Conservation (phyloP, 2,113 vertebrate species). For the Eptesicus fuscus region DNA sequence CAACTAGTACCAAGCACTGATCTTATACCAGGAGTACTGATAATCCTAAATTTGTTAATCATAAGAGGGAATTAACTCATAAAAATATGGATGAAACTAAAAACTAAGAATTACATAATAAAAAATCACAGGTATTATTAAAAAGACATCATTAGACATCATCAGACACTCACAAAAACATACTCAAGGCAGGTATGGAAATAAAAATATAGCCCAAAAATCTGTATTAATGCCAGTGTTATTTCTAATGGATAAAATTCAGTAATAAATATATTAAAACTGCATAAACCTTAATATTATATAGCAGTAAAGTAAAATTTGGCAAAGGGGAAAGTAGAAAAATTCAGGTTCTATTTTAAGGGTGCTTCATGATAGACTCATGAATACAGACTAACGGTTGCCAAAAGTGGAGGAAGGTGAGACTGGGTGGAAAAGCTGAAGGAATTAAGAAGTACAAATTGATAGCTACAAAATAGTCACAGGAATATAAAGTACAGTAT, state of each 20-base stretch:
- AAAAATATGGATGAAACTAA: conserved; percentile 1
- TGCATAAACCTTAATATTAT: conserved; percentile 23
- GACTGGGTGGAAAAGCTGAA: neutral
- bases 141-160: neutral
- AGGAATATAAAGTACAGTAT: neutral
- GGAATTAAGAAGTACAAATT: neutral
- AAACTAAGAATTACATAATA: neutral
- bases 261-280: neutral
- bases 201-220: neutral
- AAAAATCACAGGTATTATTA: neutral
- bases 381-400: neutral
- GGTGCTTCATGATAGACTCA: neutral
- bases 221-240: neutral
- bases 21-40: neutral
- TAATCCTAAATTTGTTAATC: neutral
- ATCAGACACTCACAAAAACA: too few relatives aligned
- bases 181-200: too few relatives aligned
- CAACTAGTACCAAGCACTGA: conserved; percentile 1
- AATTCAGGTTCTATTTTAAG: conserved; percentile 14
- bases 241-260: conserved; percentile 23
- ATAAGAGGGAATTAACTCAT: conserved; percentile 34
- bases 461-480: neutral
- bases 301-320: conserved; percentile 7
- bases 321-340: neutral
- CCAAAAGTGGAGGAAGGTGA: neutral